Evolutionary conservation across 2,888 invertebrate species (phyloP).

Genomic region (Clanis bilineata): DNA sequence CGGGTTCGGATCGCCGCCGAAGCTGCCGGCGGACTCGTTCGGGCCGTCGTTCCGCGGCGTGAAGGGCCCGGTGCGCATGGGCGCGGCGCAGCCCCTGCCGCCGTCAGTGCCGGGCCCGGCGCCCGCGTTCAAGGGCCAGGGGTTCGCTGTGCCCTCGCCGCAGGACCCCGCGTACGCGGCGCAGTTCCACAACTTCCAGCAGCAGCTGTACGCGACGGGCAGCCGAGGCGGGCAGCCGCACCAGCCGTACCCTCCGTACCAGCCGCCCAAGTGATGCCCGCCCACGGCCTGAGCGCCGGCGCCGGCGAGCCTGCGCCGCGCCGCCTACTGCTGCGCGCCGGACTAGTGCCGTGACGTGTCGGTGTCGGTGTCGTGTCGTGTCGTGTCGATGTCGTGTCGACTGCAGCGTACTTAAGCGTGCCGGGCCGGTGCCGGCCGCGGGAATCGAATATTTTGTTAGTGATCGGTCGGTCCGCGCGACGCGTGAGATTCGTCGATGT

Average conservation of each 20-base stretch:
- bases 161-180: constrained; percentile 96
- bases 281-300: constrained; percentile 30
- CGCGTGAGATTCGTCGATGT: constrained; percentile 55
- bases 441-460: constrained; percentile 37
- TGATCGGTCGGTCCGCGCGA: constrained; percentile 54
- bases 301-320: constrained; percentile 24
- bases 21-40: constrained; percentile 66
- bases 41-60: constrained; percentile 70
- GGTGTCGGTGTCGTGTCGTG: not conserved
- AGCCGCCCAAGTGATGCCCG: constrained; percentile 74
- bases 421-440: constrained; percentile 15
- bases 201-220: constrained; percentile 94
- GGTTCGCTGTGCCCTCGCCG: constrained; percentile 92
- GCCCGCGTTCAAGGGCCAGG: constrained; percentile 88
- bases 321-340: constrained; percentile 33
- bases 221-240: constrained; percentile 71
- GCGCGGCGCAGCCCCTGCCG: constrained; percentile 86
- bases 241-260: constrained; percentile 72
- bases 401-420: constrained; percentile 26
- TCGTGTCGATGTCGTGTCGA: not conserved
- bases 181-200: constrained; percentile 97
- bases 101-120: constrained; percentile 89
- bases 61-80: constrained; percentile 63
- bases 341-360: not conserved
- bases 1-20: constrained; percentile 75